Conservation (phyloP, 37 sponge, comb jelly and placozoan species). For the Mnemiopsis leidyi region DNA sequence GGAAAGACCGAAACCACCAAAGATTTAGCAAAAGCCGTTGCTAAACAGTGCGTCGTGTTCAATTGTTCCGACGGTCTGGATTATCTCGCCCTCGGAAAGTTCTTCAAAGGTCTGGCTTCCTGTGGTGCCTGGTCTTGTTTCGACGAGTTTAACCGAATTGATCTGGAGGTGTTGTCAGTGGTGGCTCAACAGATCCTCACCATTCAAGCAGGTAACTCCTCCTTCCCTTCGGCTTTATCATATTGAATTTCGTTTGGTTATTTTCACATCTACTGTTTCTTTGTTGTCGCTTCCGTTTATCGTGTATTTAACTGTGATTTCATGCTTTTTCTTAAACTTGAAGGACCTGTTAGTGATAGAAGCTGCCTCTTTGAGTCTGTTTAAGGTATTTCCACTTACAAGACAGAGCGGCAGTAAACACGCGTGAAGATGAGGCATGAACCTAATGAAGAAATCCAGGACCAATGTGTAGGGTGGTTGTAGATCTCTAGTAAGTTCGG, state of each 20-base stretch:
- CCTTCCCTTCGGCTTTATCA: neutral
- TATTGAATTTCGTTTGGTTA: neutral
- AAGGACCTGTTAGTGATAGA: neutral
- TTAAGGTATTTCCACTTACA: slow-evolving; percentile 27
- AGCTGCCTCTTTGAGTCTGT: slow-evolving; percentile 8
- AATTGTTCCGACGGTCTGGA: slow-evolving; percentile 99
- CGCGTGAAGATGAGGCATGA: neutral
- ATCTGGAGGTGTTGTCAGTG: slow-evolving; percentile 95
- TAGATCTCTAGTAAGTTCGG: neutral
- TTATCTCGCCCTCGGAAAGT: slow-evolving; percentile 99
- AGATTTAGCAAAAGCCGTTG: slow-evolving; percentile 98
- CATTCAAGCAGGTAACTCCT: slow-evolving; percentile 76
- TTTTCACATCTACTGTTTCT: neutral
- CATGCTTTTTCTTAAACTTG: neutral
- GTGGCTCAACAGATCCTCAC: slow-evolving; percentile 97
- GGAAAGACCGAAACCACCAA: slow-evolving; percentile 99
- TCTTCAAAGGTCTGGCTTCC: slow-evolving; percentile 99
- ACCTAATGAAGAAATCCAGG: neutral
- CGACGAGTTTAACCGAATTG: slow-evolving; percentile 99
- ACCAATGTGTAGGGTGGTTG: neutral
- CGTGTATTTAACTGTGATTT: neutral
- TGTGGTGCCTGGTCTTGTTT: slow-evolving; percentile 99
- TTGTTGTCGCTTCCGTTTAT: neutral
- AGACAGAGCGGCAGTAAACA: slow-evolving; percentile 26
- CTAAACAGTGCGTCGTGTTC: slow-evolving; percentile 99